Percentiles rank a stretch among this genome's conserved stretches.
These are phyloP conservation scores for Halisarca cf. caerulea DNA, from an alignment of 37 sponge, comb jelly and placozoan genomes.

Conservation along the genomic window DNA sequence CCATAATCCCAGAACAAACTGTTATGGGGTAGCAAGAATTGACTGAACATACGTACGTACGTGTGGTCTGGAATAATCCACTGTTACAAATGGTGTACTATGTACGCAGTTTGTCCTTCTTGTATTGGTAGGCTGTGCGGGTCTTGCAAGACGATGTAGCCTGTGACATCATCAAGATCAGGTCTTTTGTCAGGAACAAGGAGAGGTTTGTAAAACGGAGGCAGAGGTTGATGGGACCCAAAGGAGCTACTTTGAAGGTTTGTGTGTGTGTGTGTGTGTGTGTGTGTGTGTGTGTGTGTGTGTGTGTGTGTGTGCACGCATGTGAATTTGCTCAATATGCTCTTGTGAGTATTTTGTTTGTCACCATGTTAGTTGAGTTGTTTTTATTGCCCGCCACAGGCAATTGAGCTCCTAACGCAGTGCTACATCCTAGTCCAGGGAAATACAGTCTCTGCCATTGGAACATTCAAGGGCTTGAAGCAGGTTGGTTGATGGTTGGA, in stretches of 20 bases:
- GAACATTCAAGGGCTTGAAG: constrained; percentile 86
- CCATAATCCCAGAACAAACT: too few species aligned
- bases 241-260: constrained; percentile 90
- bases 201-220: constrained; percentile 95
- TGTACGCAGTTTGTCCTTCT: background rate
- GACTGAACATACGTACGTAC: too few species aligned
- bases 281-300: constrained; percentile 13
- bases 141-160: constrained; percentile 84
- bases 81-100: too few species aligned
- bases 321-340: background rate
- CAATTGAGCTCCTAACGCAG: constrained; percentile 92
- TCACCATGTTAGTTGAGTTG: background rate
- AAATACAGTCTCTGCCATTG: constrained; percentile 91
- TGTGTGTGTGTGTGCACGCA: constrained; percentile 28
- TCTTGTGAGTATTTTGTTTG: background rate
- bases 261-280: background rate
- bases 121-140: constrained; percentile 59
- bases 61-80: background rate
- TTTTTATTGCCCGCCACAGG: constrained; percentile 43
- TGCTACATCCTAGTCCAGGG: constrained; percentile 98
- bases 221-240: constrained; percentile 93
- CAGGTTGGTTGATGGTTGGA: constrained; percentile 39
- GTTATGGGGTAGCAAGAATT: too few species aligned
- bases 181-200: constrained; percentile 91
- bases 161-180: constrained; percentile 96